Evolutionary conservation across 2,888 invertebrate species (phyloP).

Genomic region (Automeris io): DNA sequence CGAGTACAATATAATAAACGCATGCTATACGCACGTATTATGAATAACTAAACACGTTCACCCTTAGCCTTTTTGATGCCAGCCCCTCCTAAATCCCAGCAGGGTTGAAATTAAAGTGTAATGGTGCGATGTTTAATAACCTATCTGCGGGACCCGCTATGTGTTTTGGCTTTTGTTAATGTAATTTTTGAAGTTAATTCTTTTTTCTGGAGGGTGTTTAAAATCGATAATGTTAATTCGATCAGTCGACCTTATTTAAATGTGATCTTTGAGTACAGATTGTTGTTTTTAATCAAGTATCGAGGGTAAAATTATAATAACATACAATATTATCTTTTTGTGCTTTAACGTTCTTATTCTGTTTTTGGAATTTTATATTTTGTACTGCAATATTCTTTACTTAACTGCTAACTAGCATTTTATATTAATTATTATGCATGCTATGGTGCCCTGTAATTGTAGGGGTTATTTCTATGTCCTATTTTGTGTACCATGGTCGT

Average conservation of each 20-base stretch:
- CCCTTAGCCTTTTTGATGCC: conserved; percentile 58
- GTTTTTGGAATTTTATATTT: too few species aligned
- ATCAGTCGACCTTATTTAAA: not conserved
- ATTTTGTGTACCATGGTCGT: too few species aligned
- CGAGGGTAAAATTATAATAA: too few species aligned
- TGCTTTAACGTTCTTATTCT: too few species aligned
- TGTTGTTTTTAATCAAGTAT: too few species aligned
- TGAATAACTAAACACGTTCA: conserved; percentile 63
- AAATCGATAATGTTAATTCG: conserved; percentile 1
- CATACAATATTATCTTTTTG: too few species aligned
- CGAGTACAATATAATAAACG: conserved; percentile 6
- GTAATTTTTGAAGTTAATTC: conserved; percentile 62
- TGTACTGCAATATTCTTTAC: too few species aligned
- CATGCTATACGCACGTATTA: conserved; percentile 24
- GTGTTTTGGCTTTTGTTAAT: conserved; percentile 66
- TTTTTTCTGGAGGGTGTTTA: conserved; percentile 1
- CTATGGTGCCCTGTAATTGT: too few species aligned
- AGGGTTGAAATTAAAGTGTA: conserved; percentile 71
- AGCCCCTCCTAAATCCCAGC: conserved; percentile 60
- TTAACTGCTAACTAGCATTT: too few species aligned
- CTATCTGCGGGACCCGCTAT: conserved; percentile 63
- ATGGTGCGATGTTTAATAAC: conserved; percentile 73
- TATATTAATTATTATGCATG: too few species aligned
- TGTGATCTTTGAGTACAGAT: not conserved
- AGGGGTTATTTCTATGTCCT: too few species aligned